Percentiles rank a stretch among this genome's conserved stretches.
phyloP scores from a whole-genome alignment of 2,888 invertebrate genomes.

The Ellobium chinense region DNA sequence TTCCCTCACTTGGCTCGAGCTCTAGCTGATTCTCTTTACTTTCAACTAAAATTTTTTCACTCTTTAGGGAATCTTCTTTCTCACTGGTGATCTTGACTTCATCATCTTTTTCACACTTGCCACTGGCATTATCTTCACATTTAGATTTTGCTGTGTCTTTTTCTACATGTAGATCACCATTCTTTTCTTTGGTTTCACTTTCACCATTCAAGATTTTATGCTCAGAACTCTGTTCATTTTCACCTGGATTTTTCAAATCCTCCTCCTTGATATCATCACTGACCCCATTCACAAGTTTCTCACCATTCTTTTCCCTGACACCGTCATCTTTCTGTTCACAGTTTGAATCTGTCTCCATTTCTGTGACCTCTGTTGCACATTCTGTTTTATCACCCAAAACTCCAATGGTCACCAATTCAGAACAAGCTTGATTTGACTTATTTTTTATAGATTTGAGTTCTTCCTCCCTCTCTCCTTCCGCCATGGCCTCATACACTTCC shows the following conservation, averaged over 20 bases:
- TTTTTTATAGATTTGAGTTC: not conserved
- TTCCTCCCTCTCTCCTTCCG: conserved; percentile 39
- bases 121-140: not conserved
- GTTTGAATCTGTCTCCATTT: not conserved
- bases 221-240: conserved; percentile 2
- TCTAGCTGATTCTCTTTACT: no score
- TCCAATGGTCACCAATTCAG: not conserved
- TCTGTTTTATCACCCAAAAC: not conserved
- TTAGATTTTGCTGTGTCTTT: not conserved
- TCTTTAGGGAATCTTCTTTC: not conserved
- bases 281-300: not conserved
- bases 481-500: conserved; percentile 43
- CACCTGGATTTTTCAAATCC: not conserved
- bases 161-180: not conserved
- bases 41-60: no score
- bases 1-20: not conserved
- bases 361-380: not conserved
- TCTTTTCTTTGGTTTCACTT: not conserved
- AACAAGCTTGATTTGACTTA: not conserved
- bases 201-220: conserved; percentile 17
- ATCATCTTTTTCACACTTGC: not conserved
- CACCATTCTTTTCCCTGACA: not conserved
- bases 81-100: not conserved
- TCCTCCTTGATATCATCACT: not conserved
- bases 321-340: not conserved